These are phyloP conservation scores for Equus przewalskii DNA, from an alignment of 2,113 vertebrate genomes.

Conservation along the genomic window DNA sequence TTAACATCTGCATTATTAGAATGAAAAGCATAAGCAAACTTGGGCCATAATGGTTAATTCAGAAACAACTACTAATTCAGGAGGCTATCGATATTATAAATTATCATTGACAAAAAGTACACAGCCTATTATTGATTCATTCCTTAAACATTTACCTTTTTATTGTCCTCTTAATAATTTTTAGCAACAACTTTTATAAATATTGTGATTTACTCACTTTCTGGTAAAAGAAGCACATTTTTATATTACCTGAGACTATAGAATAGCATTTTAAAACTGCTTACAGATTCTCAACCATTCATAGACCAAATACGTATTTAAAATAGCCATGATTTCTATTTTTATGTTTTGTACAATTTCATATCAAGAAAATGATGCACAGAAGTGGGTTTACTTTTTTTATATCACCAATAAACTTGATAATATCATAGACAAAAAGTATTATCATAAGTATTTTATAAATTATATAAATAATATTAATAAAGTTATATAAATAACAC, in stretches of 20 bases:
- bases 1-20: conserved; percentile 9
- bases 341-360: conserved; percentile 52
- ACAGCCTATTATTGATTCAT: neutral
- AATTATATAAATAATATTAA: neutral
- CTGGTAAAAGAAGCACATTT: conserved; percentile 15
- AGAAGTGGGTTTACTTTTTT: neutral
- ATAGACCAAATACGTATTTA: neutral
- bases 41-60: neutral
- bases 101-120: conserved; percentile 21
- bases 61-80: conserved; percentile 15
- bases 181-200: conserved; percentile 21
- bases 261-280: conserved; percentile 36
- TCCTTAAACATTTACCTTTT: conserved; percentile 19
- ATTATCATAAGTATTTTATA: conserved; percentile 6
- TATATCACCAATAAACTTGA: neutral
- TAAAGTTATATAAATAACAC: neutral
- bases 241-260: neutral
- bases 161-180: conserved; percentile 10
- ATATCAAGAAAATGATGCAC: conserved; percentile 31
- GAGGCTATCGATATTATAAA: neutral
- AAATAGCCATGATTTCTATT: neutral
- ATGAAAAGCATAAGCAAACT: conserved; percentile 40
- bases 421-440: neutral
- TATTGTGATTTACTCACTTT: neutral
- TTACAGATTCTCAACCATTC: neutral